These are phyloP conservation scores for Drosophila suzukii DNA, from an alignment of 1,140 invertebrate species.

Conservation along the genomic window DNA sequence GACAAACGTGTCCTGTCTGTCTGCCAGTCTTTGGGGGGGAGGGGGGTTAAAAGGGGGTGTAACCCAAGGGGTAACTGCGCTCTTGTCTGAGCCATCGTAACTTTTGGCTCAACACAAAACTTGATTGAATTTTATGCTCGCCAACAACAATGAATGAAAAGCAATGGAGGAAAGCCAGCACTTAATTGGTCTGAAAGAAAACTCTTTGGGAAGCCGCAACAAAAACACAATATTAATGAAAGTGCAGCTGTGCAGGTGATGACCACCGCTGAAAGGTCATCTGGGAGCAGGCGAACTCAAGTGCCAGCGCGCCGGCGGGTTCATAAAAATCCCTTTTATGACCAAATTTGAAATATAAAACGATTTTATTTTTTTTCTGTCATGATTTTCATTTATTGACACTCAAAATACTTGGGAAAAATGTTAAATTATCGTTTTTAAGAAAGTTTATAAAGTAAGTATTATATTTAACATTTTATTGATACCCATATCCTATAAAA, in stretches of 20 bases:
- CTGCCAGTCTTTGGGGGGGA: constrained; percentile 27
- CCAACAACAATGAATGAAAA: constrained; percentile 52
- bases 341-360: constrained; percentile 6
- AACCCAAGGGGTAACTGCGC: constrained; percentile 16
- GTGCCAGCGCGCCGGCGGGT: constrained; percentile 13
- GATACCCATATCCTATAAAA: too few species aligned
- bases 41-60: neutral
- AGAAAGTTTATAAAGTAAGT: neutral
- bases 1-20: constrained; percentile 77
- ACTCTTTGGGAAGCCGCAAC: constrained; percentile 25
- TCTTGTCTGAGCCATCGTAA: constrained; percentile 54
- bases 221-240: constrained; percentile 48
- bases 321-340: constrained; percentile 48
- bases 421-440: neutral
- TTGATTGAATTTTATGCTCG: constrained; percentile 83
- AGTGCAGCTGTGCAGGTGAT: constrained; percentile 51
- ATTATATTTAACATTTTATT: too few species aligned
- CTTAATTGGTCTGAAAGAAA: constrained; percentile 43
- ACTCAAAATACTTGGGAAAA: neutral
- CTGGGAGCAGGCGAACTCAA: constrained; percentile 11
- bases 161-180: constrained; percentile 33
- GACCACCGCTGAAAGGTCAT: constrained; percentile 55
- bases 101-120: constrained; percentile 74
- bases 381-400: constrained; percentile 17
- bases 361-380: neutral